Conservation (phyloP, 2,888 invertebrate species). For the Rhagonycha lutea region DNA sequence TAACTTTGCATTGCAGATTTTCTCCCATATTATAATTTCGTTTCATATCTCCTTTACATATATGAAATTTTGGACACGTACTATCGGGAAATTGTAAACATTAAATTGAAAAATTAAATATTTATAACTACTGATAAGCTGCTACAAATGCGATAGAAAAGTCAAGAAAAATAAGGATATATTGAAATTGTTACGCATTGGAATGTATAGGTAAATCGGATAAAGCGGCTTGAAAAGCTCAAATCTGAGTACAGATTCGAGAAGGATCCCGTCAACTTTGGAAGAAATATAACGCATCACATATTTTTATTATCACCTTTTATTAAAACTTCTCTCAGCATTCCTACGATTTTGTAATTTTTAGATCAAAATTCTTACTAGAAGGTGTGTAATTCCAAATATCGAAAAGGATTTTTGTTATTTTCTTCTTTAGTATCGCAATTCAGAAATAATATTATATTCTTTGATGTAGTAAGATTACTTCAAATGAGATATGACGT, state of each 20-base stretch:
- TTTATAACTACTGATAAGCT: background rate
- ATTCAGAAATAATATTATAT: background rate
- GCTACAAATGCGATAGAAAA: background rate
- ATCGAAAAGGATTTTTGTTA: background rate
- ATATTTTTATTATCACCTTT: background rate
- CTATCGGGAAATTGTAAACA: background rate
- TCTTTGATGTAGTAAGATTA: background rate
- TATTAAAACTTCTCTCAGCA: background rate
- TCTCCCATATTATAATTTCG: background rate
- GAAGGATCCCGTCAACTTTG: conserved; percentile 6
- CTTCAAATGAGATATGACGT: too few relatives aligned
- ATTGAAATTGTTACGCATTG: conserved; percentile 6
- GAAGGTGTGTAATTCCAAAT: background rate
- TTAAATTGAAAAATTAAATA: background rate
- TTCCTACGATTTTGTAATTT: background rate
- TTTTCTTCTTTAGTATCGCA: background rate
- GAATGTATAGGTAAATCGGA: conserved; percentile 16
- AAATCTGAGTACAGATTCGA: conserved; percentile 9
- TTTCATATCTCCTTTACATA: background rate
- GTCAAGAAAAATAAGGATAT: conserved; percentile 8
- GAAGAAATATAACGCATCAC: background rate
- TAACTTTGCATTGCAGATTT: conserved; percentile 23
- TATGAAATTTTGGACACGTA: background rate
- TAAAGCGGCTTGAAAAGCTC: conserved; percentile 15
- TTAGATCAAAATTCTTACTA: background rate